phyloP scores from a whole-genome alignment of 2,797 vertebrate genomes.

The Astyanax mexicanus region DNA sequence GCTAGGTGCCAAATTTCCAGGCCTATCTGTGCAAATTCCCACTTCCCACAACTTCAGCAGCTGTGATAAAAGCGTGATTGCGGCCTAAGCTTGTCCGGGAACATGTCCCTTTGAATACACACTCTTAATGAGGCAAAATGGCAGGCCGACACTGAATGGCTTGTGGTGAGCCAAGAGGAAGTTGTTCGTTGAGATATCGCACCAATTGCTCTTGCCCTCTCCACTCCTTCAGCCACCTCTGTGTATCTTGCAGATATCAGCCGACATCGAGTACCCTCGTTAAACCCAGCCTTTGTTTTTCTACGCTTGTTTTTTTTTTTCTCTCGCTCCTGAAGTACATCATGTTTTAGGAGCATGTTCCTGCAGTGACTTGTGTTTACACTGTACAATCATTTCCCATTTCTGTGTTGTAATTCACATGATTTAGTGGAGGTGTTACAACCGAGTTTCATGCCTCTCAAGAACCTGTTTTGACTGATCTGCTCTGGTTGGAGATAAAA shows the following conservation, averaged over 20 bases:
- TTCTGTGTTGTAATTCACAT: constrained; percentile 55
- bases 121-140: constrained; percentile 62
- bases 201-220: constrained; percentile 52
- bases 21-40: constrained; percentile 27
- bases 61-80: constrained; percentile 57
- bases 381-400: constrained; percentile 53
- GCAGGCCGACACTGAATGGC: constrained; percentile 57
- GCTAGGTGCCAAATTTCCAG: constrained; percentile 35
- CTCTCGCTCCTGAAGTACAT: constrained; percentile 30
- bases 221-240: constrained; percentile 41
- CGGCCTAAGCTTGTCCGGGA: constrained; percentile 47
- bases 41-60: constrained; percentile 49
- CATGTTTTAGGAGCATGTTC: constrained; percentile 37
- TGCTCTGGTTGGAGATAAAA: constrained; percentile 35
- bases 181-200: constrained; percentile 68
- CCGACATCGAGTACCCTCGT: constrained; percentile 37
- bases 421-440: constrained; percentile 53
- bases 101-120: constrained; percentile 57
- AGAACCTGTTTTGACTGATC: constrained; percentile 45
- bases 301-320: background rate
- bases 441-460: constrained; percentile 44
- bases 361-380: constrained; percentile 53
- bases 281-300: constrained; percentile 47
- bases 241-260: constrained; percentile 52
- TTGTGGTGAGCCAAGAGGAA: constrained; percentile 63